These are phyloP conservation scores for Karalla daura DNA, from an alignment of 2,797 vertebrate species.

Conservation along the genomic window DNA sequence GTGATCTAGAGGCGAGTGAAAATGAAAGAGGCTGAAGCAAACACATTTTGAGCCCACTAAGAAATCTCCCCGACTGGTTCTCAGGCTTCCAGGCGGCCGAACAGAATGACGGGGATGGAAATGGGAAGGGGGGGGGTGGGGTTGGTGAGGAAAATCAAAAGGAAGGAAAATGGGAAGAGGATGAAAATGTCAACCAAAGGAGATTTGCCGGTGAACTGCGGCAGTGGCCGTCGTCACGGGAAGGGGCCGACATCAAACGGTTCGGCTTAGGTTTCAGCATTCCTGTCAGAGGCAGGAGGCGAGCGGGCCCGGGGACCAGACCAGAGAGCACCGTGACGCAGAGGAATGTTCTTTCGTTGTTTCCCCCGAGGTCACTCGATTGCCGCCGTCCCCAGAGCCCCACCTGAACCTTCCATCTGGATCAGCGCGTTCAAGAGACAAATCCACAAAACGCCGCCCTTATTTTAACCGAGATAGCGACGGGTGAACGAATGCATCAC, in stretches of 20 bases:
- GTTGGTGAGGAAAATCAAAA: neutral
- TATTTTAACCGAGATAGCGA: too few species aligned
- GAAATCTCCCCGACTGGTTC: slow-evolving; percentile 47
- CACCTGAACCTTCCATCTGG: slow-evolving; percentile 8
- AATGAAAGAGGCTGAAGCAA: slow-evolving; percentile 18
- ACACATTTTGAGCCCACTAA: slow-evolving; percentile 33
- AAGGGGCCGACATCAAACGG: slow-evolving; percentile 38
- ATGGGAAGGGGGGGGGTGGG: slow-evolving; percentile 5
- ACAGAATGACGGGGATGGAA: slow-evolving; percentile 59
- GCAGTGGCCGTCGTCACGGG: slow-evolving; percentile 26
- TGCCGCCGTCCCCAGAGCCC: slow-evolving; percentile 7
- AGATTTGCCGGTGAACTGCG: slow-evolving; percentile 29
- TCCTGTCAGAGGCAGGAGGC: slow-evolving; percentile 23
- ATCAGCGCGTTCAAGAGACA: neutral
- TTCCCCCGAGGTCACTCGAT: neutral
- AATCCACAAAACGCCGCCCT: too few species aligned
- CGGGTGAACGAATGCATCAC: too few species aligned
- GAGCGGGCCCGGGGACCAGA: slow-evolving; percentile 5
- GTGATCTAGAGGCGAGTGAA: slow-evolving; percentile 12
- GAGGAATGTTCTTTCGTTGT: slow-evolving; percentile 4
- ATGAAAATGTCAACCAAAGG: slow-evolving; percentile 36
- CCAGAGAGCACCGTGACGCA: slow-evolving; percentile 15
- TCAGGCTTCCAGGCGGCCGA: slow-evolving; percentile 48
- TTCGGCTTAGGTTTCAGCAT: slow-evolving; percentile 25
- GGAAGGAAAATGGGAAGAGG: neutral